Percentiles rank a stretch among this genome's conserved stretches.
phyloP scores from a whole-genome alignment of 2,113 vertebrate genomes.

The Vidua chalybeata region DNA sequence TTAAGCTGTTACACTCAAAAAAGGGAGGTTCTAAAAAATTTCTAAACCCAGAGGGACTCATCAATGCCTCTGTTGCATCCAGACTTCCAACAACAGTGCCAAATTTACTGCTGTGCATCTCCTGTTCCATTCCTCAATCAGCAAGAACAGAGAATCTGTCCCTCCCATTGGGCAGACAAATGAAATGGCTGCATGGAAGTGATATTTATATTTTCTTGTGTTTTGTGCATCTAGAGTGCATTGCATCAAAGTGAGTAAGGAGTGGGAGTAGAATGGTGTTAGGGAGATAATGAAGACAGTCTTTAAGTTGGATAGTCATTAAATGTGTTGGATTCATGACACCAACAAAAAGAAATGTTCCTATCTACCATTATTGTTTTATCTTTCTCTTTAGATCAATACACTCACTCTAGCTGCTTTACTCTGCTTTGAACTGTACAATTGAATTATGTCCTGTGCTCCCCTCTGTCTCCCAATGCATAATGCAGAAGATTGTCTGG shows the following conservation, averaged over 20 bases:
- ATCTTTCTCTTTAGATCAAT: constrained; percentile 59
- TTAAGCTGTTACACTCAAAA: neutral
- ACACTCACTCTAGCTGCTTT: constrained; percentile 57
- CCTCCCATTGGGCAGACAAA: neutral
- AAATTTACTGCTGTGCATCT: neutral
- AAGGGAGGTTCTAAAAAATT: neutral
- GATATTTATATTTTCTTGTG: neutral
- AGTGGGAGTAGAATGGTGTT: neutral
- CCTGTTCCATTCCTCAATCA: neutral
- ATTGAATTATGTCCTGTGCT: neutral
- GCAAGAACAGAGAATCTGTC: neutral
- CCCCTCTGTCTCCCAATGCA: neutral
- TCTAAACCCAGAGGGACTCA: neutral
- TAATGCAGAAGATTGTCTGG: constrained; percentile 29
- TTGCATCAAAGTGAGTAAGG: neutral
- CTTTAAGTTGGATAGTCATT: neutral
- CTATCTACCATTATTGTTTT: constrained; percentile 28
- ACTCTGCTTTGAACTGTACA: constrained; percentile 11
- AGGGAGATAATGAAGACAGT: neutral
- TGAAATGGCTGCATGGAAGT: neutral
- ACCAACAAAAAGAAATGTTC: constrained; percentile 61
- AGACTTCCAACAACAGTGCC: neutral
- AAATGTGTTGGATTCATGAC: constrained; percentile 17
- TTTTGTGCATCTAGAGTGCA: neutral
- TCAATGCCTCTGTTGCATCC: neutral